phyloP scores from a whole-genome alignment of 1,140 invertebrate genomes.

The Luehdorfia chinensis region DNA sequence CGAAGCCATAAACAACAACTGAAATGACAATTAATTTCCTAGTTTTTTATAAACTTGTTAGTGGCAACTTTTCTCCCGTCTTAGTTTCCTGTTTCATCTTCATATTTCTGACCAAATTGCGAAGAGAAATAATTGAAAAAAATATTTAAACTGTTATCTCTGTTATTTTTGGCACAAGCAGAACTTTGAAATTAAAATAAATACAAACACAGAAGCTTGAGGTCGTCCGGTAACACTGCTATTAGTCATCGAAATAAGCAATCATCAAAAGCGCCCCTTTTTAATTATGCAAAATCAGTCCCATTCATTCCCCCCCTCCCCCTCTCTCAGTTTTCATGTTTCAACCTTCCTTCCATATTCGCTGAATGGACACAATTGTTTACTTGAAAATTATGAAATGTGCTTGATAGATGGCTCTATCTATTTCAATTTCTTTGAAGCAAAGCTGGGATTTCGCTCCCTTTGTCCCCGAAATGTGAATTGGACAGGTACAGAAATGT shows the following conservation, averaged over 20 bases:
- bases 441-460: conserved; percentile 14
- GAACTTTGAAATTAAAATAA: conserved; percentile 33
- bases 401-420: conserved; percentile 59
- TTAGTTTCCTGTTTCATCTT: conserved; percentile 4
- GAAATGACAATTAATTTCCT: conserved; percentile 15
- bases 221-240: conserved; percentile 26
- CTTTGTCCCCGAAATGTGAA: conserved; percentile 12
- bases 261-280: conserved; percentile 62
- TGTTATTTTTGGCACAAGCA: conserved; percentile 1
- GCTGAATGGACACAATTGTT: conserved; percentile 48
- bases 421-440: conserved; percentile 46
- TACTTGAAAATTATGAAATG: conserved; percentile 59
- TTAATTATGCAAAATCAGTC: conserved; percentile 73
- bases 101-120: background rate
- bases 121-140: too few species aligned
- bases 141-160: background rate
- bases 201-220: conserved; percentile 28
- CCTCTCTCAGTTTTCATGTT: conserved; percentile 9
- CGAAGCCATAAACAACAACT: conserved; percentile 7
- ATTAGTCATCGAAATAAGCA: conserved; percentile 68
- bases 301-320: conserved; percentile 48
- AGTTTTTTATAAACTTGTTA: conserved; percentile 7
- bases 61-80: conserved; percentile 1
- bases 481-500: conserved; percentile 5
- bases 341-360: conserved; percentile 26